Evolutionary conservation across 1,140 invertebrate species (phyloP), one percentile per base, ranked within the genome.

Genomic region (Camponotus vicinus): DNA sequence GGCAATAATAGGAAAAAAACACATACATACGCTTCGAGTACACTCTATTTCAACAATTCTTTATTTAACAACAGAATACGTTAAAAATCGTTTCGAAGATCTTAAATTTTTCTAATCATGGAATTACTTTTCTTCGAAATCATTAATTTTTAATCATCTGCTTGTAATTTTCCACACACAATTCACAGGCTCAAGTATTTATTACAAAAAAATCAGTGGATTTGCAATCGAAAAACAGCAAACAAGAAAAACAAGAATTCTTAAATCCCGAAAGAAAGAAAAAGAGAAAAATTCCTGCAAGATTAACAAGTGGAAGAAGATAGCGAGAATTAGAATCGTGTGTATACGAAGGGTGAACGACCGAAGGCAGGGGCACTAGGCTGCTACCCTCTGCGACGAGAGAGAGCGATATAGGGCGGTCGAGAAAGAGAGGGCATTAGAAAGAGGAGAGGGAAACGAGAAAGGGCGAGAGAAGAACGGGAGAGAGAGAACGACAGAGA

Each of bases 281-380:
- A 40, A 40, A 55, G 42, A 57, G n/a, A 21, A 21, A 18, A 61
- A 13, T n/a, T 52, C 18, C 15, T n/a, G 37, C 34, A 40, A 52
- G 52, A 80, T 40, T 59, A 64, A 61, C 40, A 42, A 79, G 13
- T 13, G 57, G 37, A 63, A 49, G 77, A 71, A 67, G 80, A 85
- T 75, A 83, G 78, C 42, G 84, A 88, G 91, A 91, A 93, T 92
- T 86, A 87, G 91, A 89, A 90, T 92, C 92, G 89, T 93, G 90
- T 89, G 85, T 88, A 64, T 83, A 85, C 85, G 89, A 92, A 92
- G 93, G 95, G 94, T 95, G 95, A 95, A 95, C 92, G 95, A 95
- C 95, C 94, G 92, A 90, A 75, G 92, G 94, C 93, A 94, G 94
- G 94, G 94, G 94, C 94, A 95, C 93, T 95, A 93, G 94, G 94